Percentiles rank a stretch among this genome's conserved stretches.
These are phyloP conservation scores for Thymelicus lineola DNA, from an alignment of 2,888 invertebrate genomes.

Conservation along the genomic window DNA sequence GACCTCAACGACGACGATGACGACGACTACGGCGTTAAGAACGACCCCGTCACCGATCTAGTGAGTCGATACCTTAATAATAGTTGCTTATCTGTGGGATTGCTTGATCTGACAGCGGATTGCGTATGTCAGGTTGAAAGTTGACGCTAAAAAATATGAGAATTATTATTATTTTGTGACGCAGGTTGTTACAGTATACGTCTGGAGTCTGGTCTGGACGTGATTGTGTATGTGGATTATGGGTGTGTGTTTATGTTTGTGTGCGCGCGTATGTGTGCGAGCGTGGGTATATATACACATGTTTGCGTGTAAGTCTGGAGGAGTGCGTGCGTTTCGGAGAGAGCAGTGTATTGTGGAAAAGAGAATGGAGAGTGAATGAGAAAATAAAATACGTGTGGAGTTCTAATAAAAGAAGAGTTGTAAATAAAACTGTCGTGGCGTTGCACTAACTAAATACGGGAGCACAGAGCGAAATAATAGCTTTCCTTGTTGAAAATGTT, in stretches of 20 bases:
- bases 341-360: background rate
- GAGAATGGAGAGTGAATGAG: background rate
- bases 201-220: too few species aligned
- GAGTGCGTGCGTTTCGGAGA: background rate
- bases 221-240: too few species aligned
- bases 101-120: too few species aligned
- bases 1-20: slow-evolving; percentile 64
- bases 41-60: slow-evolving; percentile 56
- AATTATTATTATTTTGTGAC: too few species aligned
- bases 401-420: background rate
- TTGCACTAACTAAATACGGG: slow-evolving; percentile 14
- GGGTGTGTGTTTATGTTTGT: background rate
- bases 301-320: background rate
- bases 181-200: too few species aligned
- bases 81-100: background rate
- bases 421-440: slow-evolving; percentile 17
- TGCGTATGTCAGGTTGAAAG: too few species aligned
- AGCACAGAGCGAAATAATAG: slow-evolving; percentile 2
- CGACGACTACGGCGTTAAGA: slow-evolving; percentile 58
- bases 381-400: background rate
- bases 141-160: too few species aligned
- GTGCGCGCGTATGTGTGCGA: background rate
- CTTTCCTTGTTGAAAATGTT: slow-evolving; percentile 29
- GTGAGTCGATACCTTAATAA: slow-evolving; percentile 54
- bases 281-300: too few species aligned